Evolutionary conservation across 2,113 vertebrate genomes (phyloP).

Genomic region (Anas platyrhynchos): DNA sequence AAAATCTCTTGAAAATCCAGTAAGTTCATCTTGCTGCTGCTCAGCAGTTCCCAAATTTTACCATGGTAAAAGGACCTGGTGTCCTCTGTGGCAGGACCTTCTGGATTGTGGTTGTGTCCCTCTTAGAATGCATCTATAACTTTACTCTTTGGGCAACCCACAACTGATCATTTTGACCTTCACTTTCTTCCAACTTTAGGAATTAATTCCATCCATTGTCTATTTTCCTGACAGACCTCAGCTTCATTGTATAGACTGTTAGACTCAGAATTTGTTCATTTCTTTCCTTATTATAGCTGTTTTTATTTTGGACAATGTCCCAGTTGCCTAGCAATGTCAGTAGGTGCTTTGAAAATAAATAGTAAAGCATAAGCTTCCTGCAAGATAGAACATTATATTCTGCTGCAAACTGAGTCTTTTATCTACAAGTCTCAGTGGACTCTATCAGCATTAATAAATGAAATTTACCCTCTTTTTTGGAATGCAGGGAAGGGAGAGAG

Average conservation of each 20-base stretch:
- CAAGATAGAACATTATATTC: not conserved
- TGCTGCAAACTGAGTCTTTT: not conserved
- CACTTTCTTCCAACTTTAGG: not conserved
- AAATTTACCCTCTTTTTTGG: not conserved
- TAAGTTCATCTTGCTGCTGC: not conserved
- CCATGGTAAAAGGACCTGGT: not conserved
- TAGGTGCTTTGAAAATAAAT: not conserved
- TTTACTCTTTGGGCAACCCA: not conserved
- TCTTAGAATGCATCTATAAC: not conserved
- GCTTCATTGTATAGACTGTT: not conserved
- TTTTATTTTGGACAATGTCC: not conserved
- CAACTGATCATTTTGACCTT: not conserved
- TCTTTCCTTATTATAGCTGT: not conserved
- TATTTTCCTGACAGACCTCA: not conserved
- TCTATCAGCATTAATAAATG: not conserved
- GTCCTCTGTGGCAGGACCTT: not conserved
- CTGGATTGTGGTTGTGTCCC: accelerated
- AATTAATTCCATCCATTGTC: not conserved
- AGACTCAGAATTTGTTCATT: not conserved
- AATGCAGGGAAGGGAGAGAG: not conserved
- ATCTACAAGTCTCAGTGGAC: not conserved
- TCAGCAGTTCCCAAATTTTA: not conserved
- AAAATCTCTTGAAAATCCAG: not conserved
- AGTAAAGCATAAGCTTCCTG: not conserved
- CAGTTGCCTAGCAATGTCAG: slow-evolving; percentile 24